Base-by-base conservation (phyloP, 1,140 invertebrate species). In the Heliconius eleuchia region DNA sequence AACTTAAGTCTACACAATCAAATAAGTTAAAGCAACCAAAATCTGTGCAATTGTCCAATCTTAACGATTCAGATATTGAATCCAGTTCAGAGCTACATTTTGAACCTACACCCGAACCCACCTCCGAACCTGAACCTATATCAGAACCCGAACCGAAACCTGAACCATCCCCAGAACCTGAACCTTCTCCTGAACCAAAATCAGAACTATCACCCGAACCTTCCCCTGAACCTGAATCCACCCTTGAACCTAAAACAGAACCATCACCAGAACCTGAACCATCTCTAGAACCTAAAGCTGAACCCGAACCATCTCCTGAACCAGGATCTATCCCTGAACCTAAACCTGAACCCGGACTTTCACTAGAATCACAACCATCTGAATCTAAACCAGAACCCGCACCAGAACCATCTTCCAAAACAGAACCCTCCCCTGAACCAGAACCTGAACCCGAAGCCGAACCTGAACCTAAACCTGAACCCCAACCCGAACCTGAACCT, bases 1-100 rank as follows among this genome's bases (percentile, higher is more conserved):
- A 94, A 37, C 86, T 92, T 6, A 92, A 95, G 84, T 89, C 95
- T 1, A 92, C 92, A 52, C 50, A 52, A 52, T 19, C 50, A 71
- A 90, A 95, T 0, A 94, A 95, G 88, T 88, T 95, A 18, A 93
- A 94, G 83, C 90, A 95, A 84, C 90, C 94, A 7, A 91, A 95
- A 75, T 91, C 95, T 0, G 91, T 95, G 84, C 93, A 30, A 30
- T 66, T 66, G 27, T 23, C 60, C 23, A 30, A 30, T 66, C 9
- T 66, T 30, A 23, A 30, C 13, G 27, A 30, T 66, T 66, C 60
- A 11, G 11, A 66, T 16, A 30, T 95, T 1, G 93, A 95, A 85
- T 89, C 95, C 91, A 95, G 77, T 91, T 95, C 95, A 0, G 93
- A 95, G 79, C 91, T 94, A 0, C 89, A 88, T 85, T 83, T 89